These are phyloP conservation scores for Oligia fasciuncula DNA, from an alignment of 2,888 invertebrate genomes.

Conservation along the genomic window DNA sequence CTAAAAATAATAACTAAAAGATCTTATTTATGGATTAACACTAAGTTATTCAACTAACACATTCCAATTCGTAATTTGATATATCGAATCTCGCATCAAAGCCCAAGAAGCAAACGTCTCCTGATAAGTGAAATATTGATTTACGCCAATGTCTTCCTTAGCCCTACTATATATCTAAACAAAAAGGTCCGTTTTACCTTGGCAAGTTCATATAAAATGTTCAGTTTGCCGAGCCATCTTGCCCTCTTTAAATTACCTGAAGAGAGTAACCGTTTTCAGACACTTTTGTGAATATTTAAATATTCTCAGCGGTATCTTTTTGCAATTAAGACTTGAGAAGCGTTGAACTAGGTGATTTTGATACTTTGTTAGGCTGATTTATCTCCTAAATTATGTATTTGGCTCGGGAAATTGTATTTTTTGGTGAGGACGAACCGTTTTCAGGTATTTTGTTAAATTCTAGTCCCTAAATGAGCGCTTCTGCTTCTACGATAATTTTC, in stretches of 20 bases:
- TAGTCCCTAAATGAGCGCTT: background rate
- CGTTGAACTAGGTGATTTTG: slow-evolving; percentile 41
- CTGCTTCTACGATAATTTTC: background rate
- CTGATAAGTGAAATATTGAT: slow-evolving; percentile 62
- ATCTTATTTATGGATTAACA: slow-evolving; percentile 1
- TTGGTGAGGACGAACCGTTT: background rate
- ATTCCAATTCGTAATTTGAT: slow-evolving; percentile 48
- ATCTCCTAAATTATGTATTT: slow-evolving; percentile 48
- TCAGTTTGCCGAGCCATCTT: slow-evolving; percentile 58
- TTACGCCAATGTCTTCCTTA: slow-evolving; percentile 45
- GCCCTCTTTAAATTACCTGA: slow-evolving; percentile 65
- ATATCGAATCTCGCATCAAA: slow-evolving; percentile 42
- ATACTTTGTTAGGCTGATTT: slow-evolving; percentile 48
- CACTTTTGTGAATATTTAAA: slow-evolving; percentile 70
- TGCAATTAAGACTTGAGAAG: slow-evolving; percentile 61
- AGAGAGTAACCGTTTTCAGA: slow-evolving; percentile 67
- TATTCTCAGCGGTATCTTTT: slow-evolving; percentile 66
- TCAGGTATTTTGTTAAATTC: background rate
- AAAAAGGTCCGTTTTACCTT: slow-evolving; percentile 51
- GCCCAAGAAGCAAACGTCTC: slow-evolving; percentile 60
- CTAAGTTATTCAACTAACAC: slow-evolving; percentile 35
- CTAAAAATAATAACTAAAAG: background rate
- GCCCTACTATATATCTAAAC: slow-evolving; percentile 17
- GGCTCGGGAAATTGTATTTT: slow-evolving; percentile 6
- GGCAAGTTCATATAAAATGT: slow-evolving; percentile 37